These are phyloP conservation scores for Leptinotarsa peninsularis DNA, from an alignment of 2,888 invertebrate genomes.

Conservation along the genomic window DNA sequence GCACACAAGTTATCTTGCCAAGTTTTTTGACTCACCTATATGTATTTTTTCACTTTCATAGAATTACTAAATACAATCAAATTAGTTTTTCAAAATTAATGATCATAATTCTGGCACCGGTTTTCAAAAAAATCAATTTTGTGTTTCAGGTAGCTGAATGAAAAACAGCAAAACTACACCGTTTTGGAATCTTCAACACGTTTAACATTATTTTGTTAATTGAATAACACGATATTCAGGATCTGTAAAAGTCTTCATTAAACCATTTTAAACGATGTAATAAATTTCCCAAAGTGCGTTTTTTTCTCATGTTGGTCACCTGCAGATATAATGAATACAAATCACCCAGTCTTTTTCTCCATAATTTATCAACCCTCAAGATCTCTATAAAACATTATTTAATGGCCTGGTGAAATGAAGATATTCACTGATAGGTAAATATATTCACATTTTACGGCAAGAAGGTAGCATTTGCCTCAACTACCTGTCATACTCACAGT, in stretches of 20 bases:
- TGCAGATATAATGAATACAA: constrained; percentile 13
- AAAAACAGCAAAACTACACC: no score
- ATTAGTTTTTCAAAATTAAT: no score
- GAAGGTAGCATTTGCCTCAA: constrained; percentile 4
- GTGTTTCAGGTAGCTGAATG: no score
- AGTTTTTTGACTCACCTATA: no score
- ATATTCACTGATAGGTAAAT: constrained; percentile 21
- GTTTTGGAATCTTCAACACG: neutral
- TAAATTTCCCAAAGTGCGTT: constrained; percentile 16
- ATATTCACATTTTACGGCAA: constrained; percentile 19
- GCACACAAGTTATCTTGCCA: no score
- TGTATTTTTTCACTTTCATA: no score
- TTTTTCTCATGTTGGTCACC: constrained; percentile 13
- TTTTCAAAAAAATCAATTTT: no score
- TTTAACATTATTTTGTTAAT: neutral
- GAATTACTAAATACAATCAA: no score
- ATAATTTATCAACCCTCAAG: constrained; percentile 19
- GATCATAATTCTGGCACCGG: no score
- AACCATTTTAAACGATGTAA: constrained; percentile 10
- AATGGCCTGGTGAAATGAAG: constrained; percentile 24
- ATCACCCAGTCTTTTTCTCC: constrained; percentile 14
- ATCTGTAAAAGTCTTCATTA: constrained; percentile 4
- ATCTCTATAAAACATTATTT: constrained; percentile 15
- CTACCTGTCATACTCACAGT: constrained; percentile 21
- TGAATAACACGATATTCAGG: neutral